These are phyloP conservation scores for Halcyon smyrnensis DNA, from an alignment of 2,797 vertebrate species.

Conservation along the genomic window DNA sequence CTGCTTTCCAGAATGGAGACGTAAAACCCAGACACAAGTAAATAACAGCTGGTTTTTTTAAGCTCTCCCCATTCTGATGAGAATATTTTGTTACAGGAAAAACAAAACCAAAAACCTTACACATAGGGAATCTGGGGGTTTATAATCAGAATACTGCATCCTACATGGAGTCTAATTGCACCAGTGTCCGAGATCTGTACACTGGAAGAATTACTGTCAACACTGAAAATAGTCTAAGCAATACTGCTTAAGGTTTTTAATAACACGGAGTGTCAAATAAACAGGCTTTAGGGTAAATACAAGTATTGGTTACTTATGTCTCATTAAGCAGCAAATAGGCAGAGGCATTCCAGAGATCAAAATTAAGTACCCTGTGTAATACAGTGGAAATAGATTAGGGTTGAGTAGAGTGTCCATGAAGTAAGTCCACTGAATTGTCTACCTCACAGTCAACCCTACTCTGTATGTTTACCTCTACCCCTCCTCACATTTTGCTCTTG, in stretches of 20 bases:
- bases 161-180: background rate
- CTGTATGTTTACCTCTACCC: background rate
- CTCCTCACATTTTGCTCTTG: background rate
- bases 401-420: background rate
- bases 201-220: background rate
- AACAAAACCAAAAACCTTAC: background rate
- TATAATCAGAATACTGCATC: background rate
- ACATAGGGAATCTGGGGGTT: accelerated
- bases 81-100: background rate
- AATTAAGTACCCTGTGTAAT: background rate
- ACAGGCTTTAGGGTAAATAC: background rate
- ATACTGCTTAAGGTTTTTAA: background rate
- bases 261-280: background rate
- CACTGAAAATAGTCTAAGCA: background rate
- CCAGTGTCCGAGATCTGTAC: background rate
- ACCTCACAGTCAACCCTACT: background rate
- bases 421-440: background rate
- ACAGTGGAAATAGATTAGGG: background rate
- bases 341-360: background rate
- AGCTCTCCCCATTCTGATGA: background rate
- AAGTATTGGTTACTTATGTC: background rate
- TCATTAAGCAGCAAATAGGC: background rate
- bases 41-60: background rate
- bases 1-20: background rate
- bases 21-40: background rate